Evolutionary conservation across 2,888 invertebrate species (phyloP).

Genomic region (Tetranychus piercei): DNA sequence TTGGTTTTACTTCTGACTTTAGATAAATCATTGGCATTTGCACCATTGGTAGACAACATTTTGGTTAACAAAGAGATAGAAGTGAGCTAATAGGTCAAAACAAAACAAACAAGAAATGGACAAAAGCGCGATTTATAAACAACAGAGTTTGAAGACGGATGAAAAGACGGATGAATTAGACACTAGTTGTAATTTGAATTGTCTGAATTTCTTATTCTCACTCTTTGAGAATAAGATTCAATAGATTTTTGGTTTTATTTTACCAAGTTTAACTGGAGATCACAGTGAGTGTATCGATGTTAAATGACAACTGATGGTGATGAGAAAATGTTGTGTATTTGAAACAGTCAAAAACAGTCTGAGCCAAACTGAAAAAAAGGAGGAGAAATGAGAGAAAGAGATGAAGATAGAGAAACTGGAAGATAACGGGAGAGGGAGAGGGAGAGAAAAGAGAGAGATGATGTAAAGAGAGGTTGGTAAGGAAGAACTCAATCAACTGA

Average conservation of each 20-base stretch:
- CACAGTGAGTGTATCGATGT: no score
- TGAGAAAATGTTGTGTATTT: not conserved
- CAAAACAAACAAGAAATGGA: not conserved
- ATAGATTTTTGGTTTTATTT: no score
- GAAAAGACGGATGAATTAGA: no score
- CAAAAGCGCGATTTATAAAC: not conserved
- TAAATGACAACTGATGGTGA: not conserved
- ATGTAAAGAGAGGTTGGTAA: not conserved
- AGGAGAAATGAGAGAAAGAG: not conserved
- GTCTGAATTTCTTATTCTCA: no score
- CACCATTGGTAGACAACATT: not conserved
- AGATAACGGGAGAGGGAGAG: not conserved
- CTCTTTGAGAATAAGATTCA: no score
- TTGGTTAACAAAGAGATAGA: not conserved
- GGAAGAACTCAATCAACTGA: no score
- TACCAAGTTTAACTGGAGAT: no score
- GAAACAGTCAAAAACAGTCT: not conserved
- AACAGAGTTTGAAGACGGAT: not conserved
- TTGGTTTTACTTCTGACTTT: constrained; percentile 5
- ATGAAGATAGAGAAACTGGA: not conserved
- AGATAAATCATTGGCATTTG: not conserved
- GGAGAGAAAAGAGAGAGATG: not conserved
- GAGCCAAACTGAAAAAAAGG: not conserved
- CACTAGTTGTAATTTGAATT: no score
- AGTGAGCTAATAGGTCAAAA: not conserved